phyloP scores from a whole-genome alignment of 2,113 vertebrate genomes.

The Larimichthys crocea region DNA sequence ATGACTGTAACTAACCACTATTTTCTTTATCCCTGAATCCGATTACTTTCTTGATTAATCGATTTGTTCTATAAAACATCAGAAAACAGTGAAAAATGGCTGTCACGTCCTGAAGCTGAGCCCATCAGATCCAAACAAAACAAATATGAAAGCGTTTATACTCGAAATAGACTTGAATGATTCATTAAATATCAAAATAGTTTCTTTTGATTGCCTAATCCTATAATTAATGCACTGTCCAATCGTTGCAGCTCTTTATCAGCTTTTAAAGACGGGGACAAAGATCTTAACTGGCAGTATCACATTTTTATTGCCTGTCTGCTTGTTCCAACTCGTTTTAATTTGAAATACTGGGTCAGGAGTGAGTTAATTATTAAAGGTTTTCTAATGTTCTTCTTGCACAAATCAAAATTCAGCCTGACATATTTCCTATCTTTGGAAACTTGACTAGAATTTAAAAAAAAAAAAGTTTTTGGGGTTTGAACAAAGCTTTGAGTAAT shows the following conservation, averaged over 20 bases:
- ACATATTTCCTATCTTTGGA: neutral
- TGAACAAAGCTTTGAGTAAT: neutral
- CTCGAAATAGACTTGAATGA: too few species aligned
- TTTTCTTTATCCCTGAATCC: too few species aligned
- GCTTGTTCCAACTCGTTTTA: neutral
- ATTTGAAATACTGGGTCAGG: neutral
- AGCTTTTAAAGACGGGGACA: neutral
- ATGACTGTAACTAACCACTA: too few species aligned
- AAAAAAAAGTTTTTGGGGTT: neutral
- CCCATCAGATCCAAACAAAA: neutral
- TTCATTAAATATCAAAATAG: neutral
- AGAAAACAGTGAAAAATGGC: neutral
- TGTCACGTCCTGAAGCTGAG: neutral
- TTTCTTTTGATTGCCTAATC: too few species aligned
- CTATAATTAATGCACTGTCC: neutral
- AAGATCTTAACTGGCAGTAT: neutral
- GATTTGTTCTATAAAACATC: neutral
- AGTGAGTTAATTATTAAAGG: neutral
- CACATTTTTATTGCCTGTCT: neutral
- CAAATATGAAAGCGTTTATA: too few species aligned
- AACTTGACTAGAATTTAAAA: neutral
- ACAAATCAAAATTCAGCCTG: neutral
- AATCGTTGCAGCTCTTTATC: neutral
- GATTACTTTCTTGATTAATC: neutral
- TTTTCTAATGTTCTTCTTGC: neutral